Base-by-base conservation (phyloP, 2,113 vertebrate species). In the Periophthalmus modestus region DNA sequence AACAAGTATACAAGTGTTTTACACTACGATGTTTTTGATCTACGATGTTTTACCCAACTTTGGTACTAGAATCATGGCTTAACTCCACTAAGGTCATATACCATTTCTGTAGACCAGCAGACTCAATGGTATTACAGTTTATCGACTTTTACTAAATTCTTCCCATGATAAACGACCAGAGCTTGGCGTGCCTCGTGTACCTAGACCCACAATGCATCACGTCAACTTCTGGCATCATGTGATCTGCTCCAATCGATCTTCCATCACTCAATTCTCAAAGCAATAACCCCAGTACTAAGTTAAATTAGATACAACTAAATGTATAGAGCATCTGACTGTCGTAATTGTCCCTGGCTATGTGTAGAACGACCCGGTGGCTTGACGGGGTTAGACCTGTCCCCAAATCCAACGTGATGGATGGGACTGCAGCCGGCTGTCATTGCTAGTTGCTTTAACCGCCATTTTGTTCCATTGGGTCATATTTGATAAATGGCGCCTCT, bases 331-430 rank as follows among this genome's bases (percentile, higher is more conserved):
- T 80, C 80, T 73, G 54, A 75, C 66, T 72, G 80, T 85, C 80
- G 61, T 66, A 57, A 78, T 84, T 85, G 59, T 39, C 79, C 63
- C 63, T 62, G 39, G 81, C 48, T 7, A 52, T 74, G 55, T 39
- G 55, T 71, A 68, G 80, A 76, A 48, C 46, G 59, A 75, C 65
- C 43, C 72, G 66, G 73, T 55, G 47, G 21, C 77, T 73, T 62
- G 23, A 82, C 69, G 62, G 59, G 39, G 57, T 85, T 71, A 66
- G 66, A 74, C 73, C 23, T 46, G 68, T 67, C 58, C 75, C 66
- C 68, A 71, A 79, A 84, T 47, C 5, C 75, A 77, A 73, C 33
- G 50, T 84, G 83, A 84, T 84, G 50, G 75, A 89, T 79, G 77
- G 24, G 72, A 55, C 19, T 68, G 43, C 77, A n/a, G 43, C 34